phyloP scores from a whole-genome alignment of 1,140 invertebrate genomes.

The Pseudomyrmex concolor region DNA sequence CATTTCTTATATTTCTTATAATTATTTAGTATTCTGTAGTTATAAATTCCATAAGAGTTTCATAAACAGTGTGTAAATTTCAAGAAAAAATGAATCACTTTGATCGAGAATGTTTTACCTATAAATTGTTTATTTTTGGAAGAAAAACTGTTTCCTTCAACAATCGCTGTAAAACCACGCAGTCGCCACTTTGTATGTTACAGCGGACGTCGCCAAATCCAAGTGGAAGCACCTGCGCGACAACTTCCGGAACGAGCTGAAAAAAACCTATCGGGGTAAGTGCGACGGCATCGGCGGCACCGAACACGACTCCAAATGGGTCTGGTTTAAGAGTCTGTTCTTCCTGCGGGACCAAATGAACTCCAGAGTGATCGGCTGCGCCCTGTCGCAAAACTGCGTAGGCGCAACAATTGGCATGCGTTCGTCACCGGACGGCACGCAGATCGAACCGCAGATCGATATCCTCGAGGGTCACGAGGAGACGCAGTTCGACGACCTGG shows the following conservation, averaged over 20 bases:
- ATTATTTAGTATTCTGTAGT: too few relatives aligned
- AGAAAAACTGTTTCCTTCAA: not conserved
- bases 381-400: slow-evolving; percentile 70
- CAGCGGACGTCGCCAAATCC: slow-evolving; percentile 78
- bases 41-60: too few relatives aligned
- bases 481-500: slow-evolving; percentile 75
- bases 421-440: slow-evolving; percentile 73
- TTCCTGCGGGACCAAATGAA: slow-evolving; percentile 79
- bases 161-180: not conserved
- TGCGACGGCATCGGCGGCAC: slow-evolving; percentile 69
- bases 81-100: too few relatives aligned
- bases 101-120: too few relatives aligned
- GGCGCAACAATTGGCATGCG: slow-evolving; percentile 56
- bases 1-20: too few relatives aligned
- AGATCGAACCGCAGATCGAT: slow-evolving; percentile 78
- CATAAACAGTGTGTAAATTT: too few relatives aligned
- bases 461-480: slow-evolving; percentile 77
- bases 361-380: slow-evolving; percentile 75
- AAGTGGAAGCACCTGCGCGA: slow-evolving; percentile 79
- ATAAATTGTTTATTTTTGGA: too few relatives aligned
- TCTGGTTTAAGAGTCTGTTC: slow-evolving; percentile 77
- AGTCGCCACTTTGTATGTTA: slow-evolving; percentile 29
- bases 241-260: slow-evolving; percentile 78
- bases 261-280: slow-evolving; percentile 76
- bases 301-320: slow-evolving; percentile 79